A percentile compares a stretch with the other conserved stretches of the same genome.
These are phyloP conservation scores for Ictalurus punctatus DNA, from an alignment of 2,113 vertebrate species.

Conservation along the genomic window DNA sequence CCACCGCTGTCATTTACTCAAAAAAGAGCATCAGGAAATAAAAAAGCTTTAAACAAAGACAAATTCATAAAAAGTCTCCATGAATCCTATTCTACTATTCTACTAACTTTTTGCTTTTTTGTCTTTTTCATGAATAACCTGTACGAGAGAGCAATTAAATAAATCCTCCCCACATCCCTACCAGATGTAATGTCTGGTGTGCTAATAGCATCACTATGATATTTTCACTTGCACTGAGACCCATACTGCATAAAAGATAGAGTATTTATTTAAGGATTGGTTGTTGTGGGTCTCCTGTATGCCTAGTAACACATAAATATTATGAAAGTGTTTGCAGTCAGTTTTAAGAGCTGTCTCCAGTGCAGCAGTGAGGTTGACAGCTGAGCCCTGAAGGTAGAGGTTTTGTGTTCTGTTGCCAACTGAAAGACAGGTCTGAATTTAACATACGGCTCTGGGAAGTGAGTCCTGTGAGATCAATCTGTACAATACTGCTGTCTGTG, in stretches of 20 bases:
- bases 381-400: conserved; percentile 28
- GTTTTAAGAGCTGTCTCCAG: conserved; percentile 6
- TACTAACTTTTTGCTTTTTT: neutral
- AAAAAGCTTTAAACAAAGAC: neutral
- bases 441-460: conserved; percentile 21
- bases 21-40: neutral
- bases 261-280: neutral
- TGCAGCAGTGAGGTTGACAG: conserved; percentile 27
- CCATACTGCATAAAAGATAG: neutral
- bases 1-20: neutral
- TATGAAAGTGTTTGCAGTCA: conserved; percentile 3
- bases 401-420: neutral
- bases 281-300: neutral
- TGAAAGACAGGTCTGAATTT: conserved; percentile 34
- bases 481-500: conserved; percentile 25
- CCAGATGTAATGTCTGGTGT: neutral
- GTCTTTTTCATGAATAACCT: neutral
- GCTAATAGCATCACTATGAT: neutral
- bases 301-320: conserved; percentile 12
- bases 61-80: neutral
- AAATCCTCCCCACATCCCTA: neutral
- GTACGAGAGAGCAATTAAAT: conserved; percentile 17
- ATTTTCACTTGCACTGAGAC: conserved; percentile 27
- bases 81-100: neutral
- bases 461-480: conserved; percentile 4